Conservation (phyloP, 2,113 vertebrate genomes). For the Oxygymnocypris stewartii region DNA sequence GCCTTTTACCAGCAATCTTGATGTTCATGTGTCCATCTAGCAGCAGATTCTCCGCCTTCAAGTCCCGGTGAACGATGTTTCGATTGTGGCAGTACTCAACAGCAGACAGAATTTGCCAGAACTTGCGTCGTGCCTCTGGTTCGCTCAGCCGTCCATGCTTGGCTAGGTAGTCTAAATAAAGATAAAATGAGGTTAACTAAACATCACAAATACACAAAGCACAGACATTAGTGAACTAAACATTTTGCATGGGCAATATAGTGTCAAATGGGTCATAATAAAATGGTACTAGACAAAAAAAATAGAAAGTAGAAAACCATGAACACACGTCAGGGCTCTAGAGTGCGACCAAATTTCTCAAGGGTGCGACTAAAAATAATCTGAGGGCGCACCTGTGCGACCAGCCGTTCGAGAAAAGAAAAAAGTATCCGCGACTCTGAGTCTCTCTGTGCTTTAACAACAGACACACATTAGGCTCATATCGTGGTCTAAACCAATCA, state of each 20-base stretch:
- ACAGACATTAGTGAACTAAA: not conserved
- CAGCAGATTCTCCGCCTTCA: slow-evolving; percentile 95
- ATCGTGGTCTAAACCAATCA: too few species aligned
- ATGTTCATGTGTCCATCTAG: slow-evolving; percentile 98
- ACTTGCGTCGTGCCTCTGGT: slow-evolving; percentile 91
- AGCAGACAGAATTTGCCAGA: slow-evolving; percentile 97
- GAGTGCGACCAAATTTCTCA: too few species aligned
- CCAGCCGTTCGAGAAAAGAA: too few species aligned
- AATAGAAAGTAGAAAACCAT: slow-evolving; percentile 17
- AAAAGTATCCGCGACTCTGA: too few species aligned
- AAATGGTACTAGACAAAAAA: not conserved
- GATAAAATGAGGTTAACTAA: slow-evolving; percentile 9
- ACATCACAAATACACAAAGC: not conserved
- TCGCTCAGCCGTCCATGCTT: slow-evolving; percentile 93
- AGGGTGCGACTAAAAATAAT: too few species aligned
- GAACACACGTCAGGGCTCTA: too few species aligned
- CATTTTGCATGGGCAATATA: not conserved
- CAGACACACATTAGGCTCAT: too few species aligned
- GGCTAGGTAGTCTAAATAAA: slow-evolving; percentile 89
- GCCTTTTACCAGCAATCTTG: slow-evolving; percentile 93
- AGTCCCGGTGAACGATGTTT: slow-evolving; percentile 93
- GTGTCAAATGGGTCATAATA: slow-evolving; percentile 15
- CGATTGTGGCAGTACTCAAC: slow-evolving; percentile 95
- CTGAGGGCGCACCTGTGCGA: too few species aligned
- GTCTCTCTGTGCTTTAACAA: too few species aligned